These are phyloP conservation scores for Eufriesea mexicana DNA, from an alignment of 1,140 invertebrate genomes.

Conservation along the genomic window DNA sequence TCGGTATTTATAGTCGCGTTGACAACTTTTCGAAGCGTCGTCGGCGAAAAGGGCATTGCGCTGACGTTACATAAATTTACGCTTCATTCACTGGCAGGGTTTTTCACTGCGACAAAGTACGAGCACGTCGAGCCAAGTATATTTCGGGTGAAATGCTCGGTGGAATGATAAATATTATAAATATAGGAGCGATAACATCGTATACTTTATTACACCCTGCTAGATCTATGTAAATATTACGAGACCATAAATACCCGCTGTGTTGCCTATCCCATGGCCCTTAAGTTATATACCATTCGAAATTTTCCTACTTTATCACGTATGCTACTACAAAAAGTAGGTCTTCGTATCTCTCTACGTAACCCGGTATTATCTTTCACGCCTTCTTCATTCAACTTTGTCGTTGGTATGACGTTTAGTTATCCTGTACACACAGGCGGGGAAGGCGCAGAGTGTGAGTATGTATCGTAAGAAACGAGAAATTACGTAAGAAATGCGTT, in stretches of 20 bases:
- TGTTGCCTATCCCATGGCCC: conserved; percentile 2
- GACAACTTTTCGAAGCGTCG: conserved; percentile 7
- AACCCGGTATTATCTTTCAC: conserved; percentile 21
- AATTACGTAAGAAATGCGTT: too few relatives aligned
- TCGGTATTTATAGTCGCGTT: conserved; percentile 7
- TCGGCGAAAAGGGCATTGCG: neutral
- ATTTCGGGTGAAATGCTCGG: neutral
- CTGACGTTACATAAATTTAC: conserved; percentile 22
- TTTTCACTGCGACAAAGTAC: neutral
- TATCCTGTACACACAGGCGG: neutral
- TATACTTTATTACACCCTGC: conserved; percentile 47
- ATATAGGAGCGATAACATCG: conserved; percentile 49
- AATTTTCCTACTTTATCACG: conserved; percentile 2
- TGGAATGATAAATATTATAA: conserved; percentile 7
- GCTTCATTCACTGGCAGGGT: neutral
- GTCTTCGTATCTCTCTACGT: conserved; percentile 42
- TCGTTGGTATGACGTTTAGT: conserved; percentile 13
- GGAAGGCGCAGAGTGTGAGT: too few relatives aligned
- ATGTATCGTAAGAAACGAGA: too few relatives aligned
- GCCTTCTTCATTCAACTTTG: conserved; percentile 33
- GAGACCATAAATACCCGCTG: neutral
- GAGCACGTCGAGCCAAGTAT: neutral
- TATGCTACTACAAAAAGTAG: conserved; percentile 3
- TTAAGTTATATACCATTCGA: neutral
- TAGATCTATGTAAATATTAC: conserved; percentile 45